phyloP scores from a whole-genome alignment of 2,113 vertebrate genomes.

The Aptenodytes patagonicus region DNA sequence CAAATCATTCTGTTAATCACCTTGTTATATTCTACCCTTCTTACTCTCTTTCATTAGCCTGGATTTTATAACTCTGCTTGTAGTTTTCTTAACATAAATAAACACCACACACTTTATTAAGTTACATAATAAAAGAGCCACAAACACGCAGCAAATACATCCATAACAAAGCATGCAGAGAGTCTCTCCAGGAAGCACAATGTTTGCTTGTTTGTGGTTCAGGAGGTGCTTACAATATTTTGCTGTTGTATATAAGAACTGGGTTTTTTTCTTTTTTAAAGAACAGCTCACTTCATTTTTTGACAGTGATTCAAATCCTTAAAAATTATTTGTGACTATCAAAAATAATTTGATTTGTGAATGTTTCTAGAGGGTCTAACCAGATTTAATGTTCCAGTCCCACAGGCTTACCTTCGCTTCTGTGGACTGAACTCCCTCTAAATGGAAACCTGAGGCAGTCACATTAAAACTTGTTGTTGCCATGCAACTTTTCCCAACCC shows the following conservation, averaged over 20 bases:
- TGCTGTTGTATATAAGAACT: neutral
- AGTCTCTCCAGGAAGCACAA: neutral
- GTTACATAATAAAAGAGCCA: neutral
- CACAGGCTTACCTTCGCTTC: neutral
- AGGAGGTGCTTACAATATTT: neutral
- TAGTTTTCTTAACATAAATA: neutral
- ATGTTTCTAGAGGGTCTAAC: neutral
- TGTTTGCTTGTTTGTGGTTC: neutral
- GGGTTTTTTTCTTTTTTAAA: neutral
- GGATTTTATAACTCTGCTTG: neutral
- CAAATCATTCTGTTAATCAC: neutral
- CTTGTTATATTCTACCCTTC: neutral
- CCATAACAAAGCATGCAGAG: neutral
- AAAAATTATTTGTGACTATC: neutral
- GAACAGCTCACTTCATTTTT: neutral
- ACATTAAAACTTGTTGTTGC: neutral
- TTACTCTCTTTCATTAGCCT: neutral
- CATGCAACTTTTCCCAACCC: neutral
- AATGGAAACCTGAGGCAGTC: neutral
- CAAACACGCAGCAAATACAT: neutral
- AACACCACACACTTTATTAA: neutral
- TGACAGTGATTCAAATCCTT: neutral
- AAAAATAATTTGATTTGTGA: neutral
- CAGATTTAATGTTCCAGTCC: neutral
- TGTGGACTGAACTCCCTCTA: neutral